Percentiles rank a stretch among this genome's conserved stretches.
phyloP scores from a whole-genome alignment of 2,888 invertebrate genomes.

The Formica aserva region DNA sequence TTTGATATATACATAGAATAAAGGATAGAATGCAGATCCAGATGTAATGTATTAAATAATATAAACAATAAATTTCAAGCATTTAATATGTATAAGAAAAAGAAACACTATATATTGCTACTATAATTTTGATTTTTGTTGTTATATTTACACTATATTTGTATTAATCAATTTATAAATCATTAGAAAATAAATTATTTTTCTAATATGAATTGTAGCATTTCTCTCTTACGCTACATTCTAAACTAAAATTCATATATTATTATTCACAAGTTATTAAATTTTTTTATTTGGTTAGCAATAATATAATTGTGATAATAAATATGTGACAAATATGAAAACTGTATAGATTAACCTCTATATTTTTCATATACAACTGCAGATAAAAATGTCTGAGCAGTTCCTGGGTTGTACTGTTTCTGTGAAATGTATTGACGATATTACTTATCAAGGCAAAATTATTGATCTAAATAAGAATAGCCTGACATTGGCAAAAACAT shows the following conservation, averaged over 20 bases:
- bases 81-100: background rate
- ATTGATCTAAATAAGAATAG: slow-evolving; percentile 90
- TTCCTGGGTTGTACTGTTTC: slow-evolving; percentile 92
- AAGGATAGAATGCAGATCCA: background rate
- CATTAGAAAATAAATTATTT: background rate
- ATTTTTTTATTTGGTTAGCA: background rate
- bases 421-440: slow-evolving; percentile 91
- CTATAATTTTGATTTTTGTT: background rate
- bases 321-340: background rate
- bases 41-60: background rate
- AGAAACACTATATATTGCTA: background rate
- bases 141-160: background rate
- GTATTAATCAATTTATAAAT: background rate
- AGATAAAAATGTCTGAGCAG: slow-evolving; percentile 81
- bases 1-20: background rate
- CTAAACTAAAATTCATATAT: background rate
- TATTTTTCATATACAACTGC: background rate
- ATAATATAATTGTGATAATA: background rate
- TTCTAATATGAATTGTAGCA: background rate
- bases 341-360: background rate
- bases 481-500: slow-evolving; percentile 92
- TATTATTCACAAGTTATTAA: background rate
- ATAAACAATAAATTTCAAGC: background rate
- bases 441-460: slow-evolving; percentile 94
- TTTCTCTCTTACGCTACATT: background rate